These are phyloP conservation scores for Acanthopleura granulata DNA, from an alignment of 2,888 invertebrate genomes.

Conservation along the genomic window DNA sequence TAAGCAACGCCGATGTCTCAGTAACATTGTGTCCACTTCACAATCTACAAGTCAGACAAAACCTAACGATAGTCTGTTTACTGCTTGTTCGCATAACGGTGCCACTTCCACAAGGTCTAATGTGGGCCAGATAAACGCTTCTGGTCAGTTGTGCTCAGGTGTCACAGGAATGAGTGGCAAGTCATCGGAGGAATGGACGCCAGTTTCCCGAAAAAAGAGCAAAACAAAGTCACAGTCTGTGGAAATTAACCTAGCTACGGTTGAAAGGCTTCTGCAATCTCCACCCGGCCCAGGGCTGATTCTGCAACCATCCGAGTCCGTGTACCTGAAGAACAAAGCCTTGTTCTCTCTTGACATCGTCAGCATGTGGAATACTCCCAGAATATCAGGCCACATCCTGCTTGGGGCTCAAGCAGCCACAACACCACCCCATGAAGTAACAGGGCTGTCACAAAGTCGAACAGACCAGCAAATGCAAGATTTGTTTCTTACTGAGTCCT, in stretches of 20 bases:
- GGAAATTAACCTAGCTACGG: no score
- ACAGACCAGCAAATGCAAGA: neutral
- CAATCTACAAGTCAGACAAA: no score
- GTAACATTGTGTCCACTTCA: no score
- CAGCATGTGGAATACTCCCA: slow-evolving; percentile 40
- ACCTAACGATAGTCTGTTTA: no score
- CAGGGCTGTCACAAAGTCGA: neutral
- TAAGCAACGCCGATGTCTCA: neutral
- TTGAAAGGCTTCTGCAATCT: neutral
- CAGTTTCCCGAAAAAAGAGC: no score
- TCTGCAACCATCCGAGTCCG: neutral
- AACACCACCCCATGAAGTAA: neutral
- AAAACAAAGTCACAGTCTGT: no score
- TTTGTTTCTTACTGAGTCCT: neutral
- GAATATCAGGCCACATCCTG: slow-evolving; percentile 28
- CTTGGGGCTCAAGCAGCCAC: slow-evolving; percentile 26
- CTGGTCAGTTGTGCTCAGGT: no score
- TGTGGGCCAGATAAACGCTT: no score
- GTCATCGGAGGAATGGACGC: no score
- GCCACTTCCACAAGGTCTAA: no score
- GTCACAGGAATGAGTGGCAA: no score
- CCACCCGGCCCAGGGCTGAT: neutral
- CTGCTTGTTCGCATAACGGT: no score
- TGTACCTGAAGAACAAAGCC: slow-evolving; percentile 25
- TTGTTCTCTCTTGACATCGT: slow-evolving; percentile 31